Evolutionary conservation across 1,140 invertebrate genomes (phyloP), one percentile per base, ranked within the genome.

Genomic region (Rhynchophorus ferrugineus): DNA sequence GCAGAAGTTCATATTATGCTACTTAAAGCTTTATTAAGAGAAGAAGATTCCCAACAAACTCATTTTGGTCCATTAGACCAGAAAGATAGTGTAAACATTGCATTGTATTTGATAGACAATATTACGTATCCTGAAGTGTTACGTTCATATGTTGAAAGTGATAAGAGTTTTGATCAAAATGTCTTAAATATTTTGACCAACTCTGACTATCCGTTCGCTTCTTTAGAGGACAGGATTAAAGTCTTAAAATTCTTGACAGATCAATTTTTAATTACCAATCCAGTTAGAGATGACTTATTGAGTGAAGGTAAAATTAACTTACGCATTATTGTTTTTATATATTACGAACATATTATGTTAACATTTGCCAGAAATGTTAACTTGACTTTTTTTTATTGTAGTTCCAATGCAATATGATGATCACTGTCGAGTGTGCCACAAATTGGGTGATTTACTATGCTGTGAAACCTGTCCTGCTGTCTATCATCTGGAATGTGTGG

Each of bases 401-500:
- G 89, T 86, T 61, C 87, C 88, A 62, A 89, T 90, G 70, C 84
- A 88, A 64, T 95, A 95, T 75, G 92, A 97, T 73, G 92, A 96
- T 69, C 91, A 95, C 68, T 98, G 93, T 69, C 78, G 95, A 64
- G 82, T 88, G 36, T 99, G 96, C 70, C 93, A 97, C 71, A 85
- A 92, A 59, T 73, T 96, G 24, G 95, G 95, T 11, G 92, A 98
- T 73, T 75, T 98, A 24, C 70, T 98, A 1, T 97, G 94, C 68
- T 98, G 95, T 74, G 94, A 98, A 72, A 93, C 89, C 5, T 98
- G 95, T 70, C 89, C 94, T 39, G 94, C 94, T 22, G 93, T 97
- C 14, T 98, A 91, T 71, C 95, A 98, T 73, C 75, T 98, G 63
- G 87, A 90, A 62, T 98, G 95, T 76, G 87, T 96, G 18, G 91